Percentiles rank a stretch among this genome's conserved stretches.
These are phyloP conservation scores for Epinephelus moara DNA, from an alignment of 2,113 vertebrate species.

Conservation along the genomic window DNA sequence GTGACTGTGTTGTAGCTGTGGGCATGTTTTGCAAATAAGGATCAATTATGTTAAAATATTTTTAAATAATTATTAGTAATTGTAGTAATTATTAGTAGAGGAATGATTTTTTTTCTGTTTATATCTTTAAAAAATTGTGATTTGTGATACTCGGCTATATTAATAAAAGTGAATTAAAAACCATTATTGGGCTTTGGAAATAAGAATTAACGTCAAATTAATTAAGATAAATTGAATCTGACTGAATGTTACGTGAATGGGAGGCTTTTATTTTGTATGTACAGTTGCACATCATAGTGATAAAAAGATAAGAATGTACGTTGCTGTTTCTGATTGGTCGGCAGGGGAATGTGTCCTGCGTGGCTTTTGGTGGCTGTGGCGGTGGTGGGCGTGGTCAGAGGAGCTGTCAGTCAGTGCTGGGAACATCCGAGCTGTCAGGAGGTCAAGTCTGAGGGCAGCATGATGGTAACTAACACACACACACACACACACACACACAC, in stretches of 20 bases:
- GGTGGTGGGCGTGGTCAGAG: constrained; percentile 78
- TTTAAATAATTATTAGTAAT: too few relatives aligned
- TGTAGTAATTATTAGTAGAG: too few relatives aligned
- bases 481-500: constrained; percentile 1
- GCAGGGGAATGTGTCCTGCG: constrained; percentile 81
- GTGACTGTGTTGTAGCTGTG: too few relatives aligned
- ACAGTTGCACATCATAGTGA: neutral
- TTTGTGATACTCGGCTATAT: too few relatives aligned
- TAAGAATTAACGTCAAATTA: neutral
- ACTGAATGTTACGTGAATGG: neutral
- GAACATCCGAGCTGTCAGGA: constrained; percentile 86
- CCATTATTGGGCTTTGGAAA: neutral
- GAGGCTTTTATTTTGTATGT: neutral
- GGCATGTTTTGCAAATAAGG: too few relatives aligned
- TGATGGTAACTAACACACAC: constrained; percentile 83
- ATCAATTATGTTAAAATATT: too few relatives aligned
- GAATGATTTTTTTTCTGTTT: too few relatives aligned
- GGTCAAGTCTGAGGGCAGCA: constrained; percentile 80
- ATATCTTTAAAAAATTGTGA: too few relatives aligned
- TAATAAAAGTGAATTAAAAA: neutral
- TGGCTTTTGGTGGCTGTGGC: constrained; percentile 79
- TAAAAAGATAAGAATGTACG: neutral
- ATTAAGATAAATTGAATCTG: neutral
- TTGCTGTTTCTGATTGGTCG: constrained; percentile 55
- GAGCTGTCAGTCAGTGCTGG: constrained; percentile 85